Conservation (phyloP, 2,113 vertebrate genomes). For the Salvelinus sp. region DNA sequence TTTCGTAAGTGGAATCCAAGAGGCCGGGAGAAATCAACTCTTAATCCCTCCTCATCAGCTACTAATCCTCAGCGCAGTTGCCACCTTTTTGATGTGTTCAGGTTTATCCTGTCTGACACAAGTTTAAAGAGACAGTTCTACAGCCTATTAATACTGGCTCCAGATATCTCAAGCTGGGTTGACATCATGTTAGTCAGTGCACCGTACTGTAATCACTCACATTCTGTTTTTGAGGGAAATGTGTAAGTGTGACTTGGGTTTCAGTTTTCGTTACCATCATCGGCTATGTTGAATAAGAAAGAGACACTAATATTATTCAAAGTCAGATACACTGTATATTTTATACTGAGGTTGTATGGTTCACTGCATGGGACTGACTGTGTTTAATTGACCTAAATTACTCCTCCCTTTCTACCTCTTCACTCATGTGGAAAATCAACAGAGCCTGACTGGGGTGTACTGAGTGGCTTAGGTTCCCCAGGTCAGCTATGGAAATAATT, state of each 20-base stretch:
- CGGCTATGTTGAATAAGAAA: background rate
- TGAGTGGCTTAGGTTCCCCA: constrained; percentile 6
- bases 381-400: background rate
- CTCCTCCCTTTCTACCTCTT: constrained; percentile 2
- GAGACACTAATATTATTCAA: background rate
- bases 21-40: constrained; percentile 17
- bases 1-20: constrained; percentile 40
- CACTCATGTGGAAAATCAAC: constrained; percentile 26
- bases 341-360: no score
- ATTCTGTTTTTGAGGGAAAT: background rate
- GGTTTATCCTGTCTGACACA: background rate
- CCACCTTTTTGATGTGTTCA: constrained; percentile 36
- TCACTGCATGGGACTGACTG: background rate
- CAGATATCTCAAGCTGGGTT: background rate
- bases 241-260: background rate
- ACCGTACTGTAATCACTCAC: no score
- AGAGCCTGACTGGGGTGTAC: constrained; percentile 6
- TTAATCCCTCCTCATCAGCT: constrained; percentile 41
- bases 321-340: background rate
- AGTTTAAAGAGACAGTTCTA: background rate
- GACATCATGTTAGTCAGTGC: no score
- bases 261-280: background rate
- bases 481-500: constrained; percentile 10
- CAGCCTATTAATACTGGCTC: background rate
- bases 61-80: constrained; percentile 32